Evolutionary conservation across 2,888 invertebrate genomes (phyloP).

Genomic region (Eilema depressum): DNA sequence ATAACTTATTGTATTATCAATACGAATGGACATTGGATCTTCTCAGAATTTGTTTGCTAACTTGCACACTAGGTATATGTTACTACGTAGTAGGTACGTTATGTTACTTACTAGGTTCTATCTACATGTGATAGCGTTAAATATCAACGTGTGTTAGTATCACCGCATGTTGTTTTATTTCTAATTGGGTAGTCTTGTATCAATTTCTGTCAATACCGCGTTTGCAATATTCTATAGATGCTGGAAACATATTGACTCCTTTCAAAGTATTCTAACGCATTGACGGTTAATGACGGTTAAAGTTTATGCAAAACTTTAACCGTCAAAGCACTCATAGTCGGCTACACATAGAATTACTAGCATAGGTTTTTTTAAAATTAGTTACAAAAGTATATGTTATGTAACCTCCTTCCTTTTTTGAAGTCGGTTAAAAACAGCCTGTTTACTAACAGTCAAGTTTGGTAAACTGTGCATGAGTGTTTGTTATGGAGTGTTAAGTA

Average conservation of each 20-base stretch:
- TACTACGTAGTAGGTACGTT: too few relatives aligned
- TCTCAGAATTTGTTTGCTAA: conserved; percentile 56
- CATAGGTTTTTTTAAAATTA: neutral
- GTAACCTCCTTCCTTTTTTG: too few relatives aligned
- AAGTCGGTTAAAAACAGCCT: neutral
- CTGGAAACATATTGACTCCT: neutral
- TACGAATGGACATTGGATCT: conserved; percentile 57
- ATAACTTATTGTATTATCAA: conserved; percentile 59
- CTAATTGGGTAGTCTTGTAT: conserved; percentile 6
- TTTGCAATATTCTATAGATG: neutral
- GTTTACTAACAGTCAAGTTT: neutral
- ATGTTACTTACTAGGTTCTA: conserved; percentile 26
- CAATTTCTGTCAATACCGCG: conserved; percentile 1
- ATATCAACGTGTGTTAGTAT: conserved; percentile 28
- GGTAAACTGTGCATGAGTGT: conserved; percentile 5
- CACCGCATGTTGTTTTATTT: conserved; percentile 14
- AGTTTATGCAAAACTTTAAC: too few relatives aligned
- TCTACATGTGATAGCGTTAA: conserved; percentile 36
- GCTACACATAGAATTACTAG: neutral
- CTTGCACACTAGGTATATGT: conserved; percentile 30
- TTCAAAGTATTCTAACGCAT: neutral
- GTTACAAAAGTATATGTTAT: neutral
- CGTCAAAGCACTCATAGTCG: neutral
- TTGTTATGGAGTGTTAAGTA: conserved; percentile 28
- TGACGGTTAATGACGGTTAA: too few relatives aligned